These are phyloP conservation scores for Protobothrops flavoviridis DNA, from an alignment of 2,113 vertebrate genomes.

Conservation along the genomic window DNA sequence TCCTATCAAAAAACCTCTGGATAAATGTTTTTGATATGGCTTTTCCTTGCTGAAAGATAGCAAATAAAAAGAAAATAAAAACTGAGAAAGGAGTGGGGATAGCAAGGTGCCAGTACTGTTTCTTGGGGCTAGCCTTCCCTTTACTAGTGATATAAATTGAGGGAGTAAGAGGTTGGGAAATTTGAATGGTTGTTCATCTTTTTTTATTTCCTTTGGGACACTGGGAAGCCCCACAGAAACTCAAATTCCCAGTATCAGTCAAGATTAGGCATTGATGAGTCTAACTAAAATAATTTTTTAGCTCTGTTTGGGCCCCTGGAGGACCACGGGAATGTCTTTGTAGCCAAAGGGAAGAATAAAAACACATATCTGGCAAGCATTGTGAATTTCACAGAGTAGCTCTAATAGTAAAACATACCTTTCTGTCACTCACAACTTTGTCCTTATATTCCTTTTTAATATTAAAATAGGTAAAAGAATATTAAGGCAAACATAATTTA, in stretches of 20 bases:
- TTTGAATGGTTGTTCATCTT: not conserved
- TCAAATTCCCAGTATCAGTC: not conserved
- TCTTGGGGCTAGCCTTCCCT: not conserved
- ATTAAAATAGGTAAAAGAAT: not conserved
- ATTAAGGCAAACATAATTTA: slow-evolving; percentile 6
- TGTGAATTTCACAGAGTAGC: not conserved
- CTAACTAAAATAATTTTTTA: not conserved
- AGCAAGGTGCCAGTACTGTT: not conserved
- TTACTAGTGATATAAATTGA: not conserved
- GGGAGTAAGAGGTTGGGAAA: not conserved
- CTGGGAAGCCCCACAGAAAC: not conserved
- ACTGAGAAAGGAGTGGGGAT: not conserved
- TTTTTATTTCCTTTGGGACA: not conserved
- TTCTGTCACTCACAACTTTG: not conserved
- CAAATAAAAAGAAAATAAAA: not conserved
- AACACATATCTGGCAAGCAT: not conserved
- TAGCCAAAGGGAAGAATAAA: not conserved
- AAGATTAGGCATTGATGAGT: not conserved
- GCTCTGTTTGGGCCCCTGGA: not conserved
- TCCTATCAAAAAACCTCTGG: not conserved
- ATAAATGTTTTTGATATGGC: not conserved
- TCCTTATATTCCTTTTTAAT: not conserved
- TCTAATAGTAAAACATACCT: not conserved
- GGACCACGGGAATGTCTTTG: not conserved
- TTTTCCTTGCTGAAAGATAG: not conserved